Evolutionary conservation across 2,888 invertebrate genomes (phyloP).

Genomic region (Sceliomorpha sp.): DNA sequence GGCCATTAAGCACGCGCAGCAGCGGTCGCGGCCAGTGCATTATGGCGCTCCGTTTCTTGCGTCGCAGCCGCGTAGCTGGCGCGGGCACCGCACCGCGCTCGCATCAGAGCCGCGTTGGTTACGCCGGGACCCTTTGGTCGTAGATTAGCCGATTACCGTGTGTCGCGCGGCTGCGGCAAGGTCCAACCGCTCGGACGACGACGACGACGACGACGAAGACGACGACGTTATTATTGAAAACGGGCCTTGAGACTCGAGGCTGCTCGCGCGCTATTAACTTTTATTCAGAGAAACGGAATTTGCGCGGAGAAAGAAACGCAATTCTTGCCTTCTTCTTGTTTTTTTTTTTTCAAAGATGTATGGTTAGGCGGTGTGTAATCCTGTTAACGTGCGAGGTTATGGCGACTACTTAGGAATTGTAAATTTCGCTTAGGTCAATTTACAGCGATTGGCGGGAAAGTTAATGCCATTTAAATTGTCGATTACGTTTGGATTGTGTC

Average conservation of each 20-base stretch:
- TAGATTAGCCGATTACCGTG: constrained; percentile 53
- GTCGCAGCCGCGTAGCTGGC: constrained; percentile 11
- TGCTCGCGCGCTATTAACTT: constrained; percentile 30
- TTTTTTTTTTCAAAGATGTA: too few species aligned
- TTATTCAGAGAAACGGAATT: constrained; percentile 20
- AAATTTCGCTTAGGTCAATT: too few species aligned
- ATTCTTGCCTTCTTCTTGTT: too few species aligned
- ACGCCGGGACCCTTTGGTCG: constrained; percentile 37
- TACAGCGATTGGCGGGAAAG: too few species aligned
- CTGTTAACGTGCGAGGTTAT: too few species aligned
- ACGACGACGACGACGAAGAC: too few species aligned
- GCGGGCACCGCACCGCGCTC: constrained; percentile 42
- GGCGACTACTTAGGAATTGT: too few species aligned
- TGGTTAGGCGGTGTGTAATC: too few species aligned
- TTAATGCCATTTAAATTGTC: too few species aligned
- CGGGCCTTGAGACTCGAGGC: constrained; percentile 22
- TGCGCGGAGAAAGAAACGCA: neutral
- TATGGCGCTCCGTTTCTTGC: constrained; percentile 47
- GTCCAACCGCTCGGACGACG: constrained; percentile 7
- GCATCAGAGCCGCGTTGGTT: constrained; percentile 43
- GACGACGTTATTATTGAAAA: constrained; percentile 47
- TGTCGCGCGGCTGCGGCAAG: constrained; percentile 30
- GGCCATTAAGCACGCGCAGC: constrained; percentile 46
- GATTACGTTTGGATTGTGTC: too few species aligned
- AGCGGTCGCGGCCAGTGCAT: constrained; percentile 48